These are phyloP conservation scores for Drosophila stalkeri DNA, from an alignment of 2,888 invertebrate species.

Conservation along the genomic window DNA sequence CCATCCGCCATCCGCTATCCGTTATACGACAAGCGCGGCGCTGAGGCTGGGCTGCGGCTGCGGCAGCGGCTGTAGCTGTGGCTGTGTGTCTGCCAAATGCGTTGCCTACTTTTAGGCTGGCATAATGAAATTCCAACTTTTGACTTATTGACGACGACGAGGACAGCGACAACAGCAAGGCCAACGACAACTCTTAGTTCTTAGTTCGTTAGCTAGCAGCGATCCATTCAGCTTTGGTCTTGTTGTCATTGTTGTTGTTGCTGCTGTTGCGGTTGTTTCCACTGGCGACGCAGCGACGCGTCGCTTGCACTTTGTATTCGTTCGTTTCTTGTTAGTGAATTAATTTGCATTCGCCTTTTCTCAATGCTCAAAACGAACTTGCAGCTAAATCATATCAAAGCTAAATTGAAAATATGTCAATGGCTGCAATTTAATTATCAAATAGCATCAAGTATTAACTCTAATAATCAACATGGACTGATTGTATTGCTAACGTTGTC, in stretches of 20 bases:
- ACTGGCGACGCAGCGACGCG: conserved; percentile 63
- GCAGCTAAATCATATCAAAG: not conserved
- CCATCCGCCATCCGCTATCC: conserved; percentile 10
- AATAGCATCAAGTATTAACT: not conserved
- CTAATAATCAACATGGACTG: not conserved
- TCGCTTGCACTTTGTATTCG: conserved; percentile 48
- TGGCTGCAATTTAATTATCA: not conserved
- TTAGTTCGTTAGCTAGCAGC: conserved; percentile 24
- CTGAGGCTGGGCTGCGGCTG: conserved; percentile 25
- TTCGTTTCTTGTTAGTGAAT: conserved; percentile 18
- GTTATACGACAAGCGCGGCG: conserved; percentile 11
- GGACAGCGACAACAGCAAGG: conserved; percentile 24
- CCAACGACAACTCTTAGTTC: conserved; percentile 26
- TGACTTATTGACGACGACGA: conserved; percentile 82
- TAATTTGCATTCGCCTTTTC: conserved; percentile 22
- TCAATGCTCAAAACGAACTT: not conserved
- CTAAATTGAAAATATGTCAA: conserved; percentile 10
- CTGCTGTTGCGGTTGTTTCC: conserved; percentile 49
- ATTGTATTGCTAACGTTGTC: not conserved
- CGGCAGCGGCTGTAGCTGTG: conserved; percentile 40
- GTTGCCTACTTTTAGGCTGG: conserved; percentile 79
- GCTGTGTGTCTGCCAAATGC: conserved; percentile 73
- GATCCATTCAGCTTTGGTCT: conserved; percentile 1
- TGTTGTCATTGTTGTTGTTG: conserved; percentile 13
- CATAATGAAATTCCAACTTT: conserved; percentile 83